Evolutionary conservation across 1,140 invertebrate genomes (phyloP).

Genomic region (Trachymyrmex cornetzi): DNA sequence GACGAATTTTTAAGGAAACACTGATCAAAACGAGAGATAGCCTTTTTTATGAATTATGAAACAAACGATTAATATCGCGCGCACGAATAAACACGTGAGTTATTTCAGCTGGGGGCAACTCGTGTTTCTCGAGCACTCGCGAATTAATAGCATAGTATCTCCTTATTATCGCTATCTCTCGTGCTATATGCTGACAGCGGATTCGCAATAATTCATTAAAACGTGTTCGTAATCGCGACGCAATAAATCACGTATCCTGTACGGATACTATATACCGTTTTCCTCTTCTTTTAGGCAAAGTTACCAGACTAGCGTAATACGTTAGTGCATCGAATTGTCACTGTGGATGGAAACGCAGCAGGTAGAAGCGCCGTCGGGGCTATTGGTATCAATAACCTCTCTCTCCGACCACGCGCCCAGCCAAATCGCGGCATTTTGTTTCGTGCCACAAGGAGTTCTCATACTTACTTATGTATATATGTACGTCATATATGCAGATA

Average conservation of each 20-base stretch:
- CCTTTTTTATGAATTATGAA: not conserved
- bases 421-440: slow-evolving; percentile 53
- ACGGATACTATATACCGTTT: not conserved
- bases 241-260: slow-evolving; percentile 46
- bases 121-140: slow-evolving; percentile 36
- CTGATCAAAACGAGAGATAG: not conserved
- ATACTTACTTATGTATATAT: slow-evolving; percentile 13
- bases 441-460: slow-evolving; percentile 24
- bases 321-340: slow-evolving; percentile 53
- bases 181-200: slow-evolving; percentile 36
- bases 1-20: not conserved
- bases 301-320: slow-evolving; percentile 5
- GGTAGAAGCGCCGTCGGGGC: slow-evolving; percentile 39
- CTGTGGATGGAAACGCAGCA: slow-evolving; percentile 48
- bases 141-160: slow-evolving; percentile 50
- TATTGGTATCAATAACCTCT: slow-evolving; percentile 55
- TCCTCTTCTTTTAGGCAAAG: not conserved
- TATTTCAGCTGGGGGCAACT: slow-evolving; percentile 21
- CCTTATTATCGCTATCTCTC: slow-evolving; percentile 48
- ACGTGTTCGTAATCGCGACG: slow-evolving; percentile 48
- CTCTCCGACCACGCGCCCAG: not conserved
- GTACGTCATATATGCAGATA: slow-evolving; percentile 32
- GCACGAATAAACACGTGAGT: slow-evolving; percentile 23
- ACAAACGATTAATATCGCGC: slow-evolving; percentile 28
- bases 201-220: slow-evolving; percentile 47